These are phyloP conservation scores for Mamestra brassicae DNA, from an alignment of 2,888 invertebrate species.

Conservation along the genomic window DNA sequence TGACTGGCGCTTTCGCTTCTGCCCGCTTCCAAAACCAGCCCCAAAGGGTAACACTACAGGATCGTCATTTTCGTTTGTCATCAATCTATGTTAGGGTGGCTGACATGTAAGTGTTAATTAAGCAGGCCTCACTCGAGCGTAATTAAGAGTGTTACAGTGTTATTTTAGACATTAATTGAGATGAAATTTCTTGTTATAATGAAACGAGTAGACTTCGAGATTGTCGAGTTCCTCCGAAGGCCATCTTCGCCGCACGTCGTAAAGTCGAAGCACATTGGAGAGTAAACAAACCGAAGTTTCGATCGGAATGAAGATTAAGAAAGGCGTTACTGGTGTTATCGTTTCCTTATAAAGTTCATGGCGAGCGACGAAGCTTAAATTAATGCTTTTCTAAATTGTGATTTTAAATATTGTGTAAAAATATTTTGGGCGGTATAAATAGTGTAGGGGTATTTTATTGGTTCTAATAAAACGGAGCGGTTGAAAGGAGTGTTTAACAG, in stretches of 20 bases:
- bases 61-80: constrained; percentile 91
- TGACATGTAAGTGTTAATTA: constrained; percentile 91
- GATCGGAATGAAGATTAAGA: constrained; percentile 85
- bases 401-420: constrained; percentile 63
- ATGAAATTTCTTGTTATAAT: constrained; percentile 90
- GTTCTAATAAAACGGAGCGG: constrained; percentile 67
- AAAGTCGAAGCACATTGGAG: constrained; percentile 79
- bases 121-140: constrained; percentile 90
- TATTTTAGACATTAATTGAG: constrained; percentile 91
- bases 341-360: constrained; percentile 79
- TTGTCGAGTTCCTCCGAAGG: constrained; percentile 82
- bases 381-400: constrained; percentile 71
- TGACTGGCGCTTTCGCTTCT: constrained; percentile 86
- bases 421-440: constrained; percentile 49
- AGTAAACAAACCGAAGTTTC: constrained; percentile 86
- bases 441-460: constrained; percentile 69
- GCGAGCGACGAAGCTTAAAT: constrained; percentile 75
- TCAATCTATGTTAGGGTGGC: constrained; percentile 90
- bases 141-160: constrained; percentile 91
- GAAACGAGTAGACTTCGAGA: constrained; percentile 77
- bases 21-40: constrained; percentile 80
- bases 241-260: constrained; percentile 79
- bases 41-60: constrained; percentile 83
- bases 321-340: constrained; percentile 83
- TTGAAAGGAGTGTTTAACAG: constrained; percentile 71